These are phyloP conservation scores for Dendrolimus punctatus DNA, from an alignment of 1,140 invertebrate genomes.

Conservation along the genomic window DNA sequence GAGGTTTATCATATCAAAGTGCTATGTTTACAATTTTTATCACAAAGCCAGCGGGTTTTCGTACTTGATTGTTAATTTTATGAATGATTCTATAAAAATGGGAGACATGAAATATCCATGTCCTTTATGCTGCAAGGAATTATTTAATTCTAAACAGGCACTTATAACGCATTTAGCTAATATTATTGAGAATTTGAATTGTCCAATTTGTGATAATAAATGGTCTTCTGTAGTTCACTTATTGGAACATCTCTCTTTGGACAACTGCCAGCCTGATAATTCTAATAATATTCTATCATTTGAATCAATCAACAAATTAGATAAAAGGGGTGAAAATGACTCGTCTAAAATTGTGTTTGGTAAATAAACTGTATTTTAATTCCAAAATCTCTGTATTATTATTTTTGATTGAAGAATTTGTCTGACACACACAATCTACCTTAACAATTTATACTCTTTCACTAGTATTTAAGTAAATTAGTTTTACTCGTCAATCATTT, in stretches of 20 bases:
- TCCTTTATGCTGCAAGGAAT: constrained; percentile 77
- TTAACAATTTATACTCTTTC: no score
- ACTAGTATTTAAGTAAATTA: no score
- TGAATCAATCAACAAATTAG: not conserved
- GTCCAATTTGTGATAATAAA: constrained; percentile 72
- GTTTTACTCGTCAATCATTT: no score
- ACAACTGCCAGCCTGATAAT: constrained; percentile 31
- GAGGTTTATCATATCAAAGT: constrained; percentile 31
- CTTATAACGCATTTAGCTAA: constrained; percentile 75
- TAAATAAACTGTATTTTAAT: no score
- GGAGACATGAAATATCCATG: constrained; percentile 71
- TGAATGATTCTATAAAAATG: constrained; percentile 47
- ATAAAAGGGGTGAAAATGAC: no score
- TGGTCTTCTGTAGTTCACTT: constrained; percentile 69
- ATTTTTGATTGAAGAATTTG: no score
- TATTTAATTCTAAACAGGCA: constrained; percentile 71
- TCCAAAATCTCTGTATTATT: no score
- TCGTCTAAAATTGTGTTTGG: no score
- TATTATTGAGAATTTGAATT: constrained; percentile 74
- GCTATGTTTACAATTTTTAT: constrained; percentile 37
- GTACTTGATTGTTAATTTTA: constrained; percentile 5
- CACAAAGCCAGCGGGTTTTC: constrained; percentile 2
- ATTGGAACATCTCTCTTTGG: constrained; percentile 68
- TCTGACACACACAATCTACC: no score
- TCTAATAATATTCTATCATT: not conserved